These are phyloP conservation scores for Tholera decimalis DNA, from an alignment of 2,888 invertebrate species.

Conservation along the genomic window DNA sequence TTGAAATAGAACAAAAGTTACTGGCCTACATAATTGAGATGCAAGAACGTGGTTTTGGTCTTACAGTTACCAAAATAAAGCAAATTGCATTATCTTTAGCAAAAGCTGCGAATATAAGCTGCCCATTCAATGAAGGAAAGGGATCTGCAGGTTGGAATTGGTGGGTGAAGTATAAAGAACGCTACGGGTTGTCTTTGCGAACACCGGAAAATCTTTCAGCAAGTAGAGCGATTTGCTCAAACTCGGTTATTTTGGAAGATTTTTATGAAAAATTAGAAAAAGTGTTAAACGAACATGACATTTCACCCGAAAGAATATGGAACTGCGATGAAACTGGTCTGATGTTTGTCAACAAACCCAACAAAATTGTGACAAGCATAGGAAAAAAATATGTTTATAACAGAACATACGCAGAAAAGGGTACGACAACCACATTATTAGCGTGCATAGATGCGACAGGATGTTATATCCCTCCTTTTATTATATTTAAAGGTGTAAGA, in stretches of 20 bases:
- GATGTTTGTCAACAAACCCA: slow-evolving; percentile 48
- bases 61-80: slow-evolving; percentile 44
- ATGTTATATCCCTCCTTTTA: slow-evolving; percentile 31
- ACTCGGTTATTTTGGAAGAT: slow-evolving; percentile 31
- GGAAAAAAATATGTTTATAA: too few species aligned
- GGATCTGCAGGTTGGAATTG: slow-evolving; percentile 41
- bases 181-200: slow-evolving; percentile 36
- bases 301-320: slow-evolving; percentile 44
- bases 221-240: slow-evolving; percentile 32
- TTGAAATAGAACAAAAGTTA: slow-evolving; percentile 21
- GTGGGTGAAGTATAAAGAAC: slow-evolving; percentile 44
- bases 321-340: slow-evolving; percentile 60
- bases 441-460: slow-evolving; percentile 43
- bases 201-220: slow-evolving; percentile 36
- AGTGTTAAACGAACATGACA: slow-evolving; percentile 30
- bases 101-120: slow-evolving; percentile 26
- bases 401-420: slow-evolving; percentile 55
- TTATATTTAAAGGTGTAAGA: slow-evolving; percentile 51
- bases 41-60: slow-evolving; percentile 45
- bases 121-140: slow-evolving; percentile 27
- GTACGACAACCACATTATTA: slow-evolving; percentile 51
- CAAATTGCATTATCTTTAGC: slow-evolving; percentile 39
- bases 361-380: slow-evolving; percentile 46
- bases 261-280: slow-evolving; percentile 32
- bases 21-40: slow-evolving; percentile 22